Evolutionary conservation across 2,113 vertebrate genomes (phyloP), one percentile per base, ranked within the genome.

Genomic region (Manacus vitellinus): DNA sequence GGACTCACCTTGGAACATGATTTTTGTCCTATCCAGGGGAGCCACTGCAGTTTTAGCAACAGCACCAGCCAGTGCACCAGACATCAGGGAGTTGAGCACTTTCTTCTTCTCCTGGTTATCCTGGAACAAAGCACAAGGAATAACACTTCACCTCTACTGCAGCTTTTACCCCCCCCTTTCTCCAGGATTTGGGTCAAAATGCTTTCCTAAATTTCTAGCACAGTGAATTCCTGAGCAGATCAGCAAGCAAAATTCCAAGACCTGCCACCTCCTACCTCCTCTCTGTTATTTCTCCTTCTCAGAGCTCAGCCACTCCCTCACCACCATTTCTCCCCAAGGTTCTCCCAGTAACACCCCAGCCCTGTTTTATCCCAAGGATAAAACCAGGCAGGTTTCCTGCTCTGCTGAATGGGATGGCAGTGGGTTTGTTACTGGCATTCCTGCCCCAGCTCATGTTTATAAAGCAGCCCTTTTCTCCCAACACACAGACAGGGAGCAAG

Each of bases 1-100:
- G 44, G 41, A 39, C 89, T 96, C 97, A 98, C 99, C 99, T 99
- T 99, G 99, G 95, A 99, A 99, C 97, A 99, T 99, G 97, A 99
- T 99, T 98, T 99, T 99, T 86, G 99, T 99, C 97, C 99, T 98
- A 93, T 99, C 99, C 98, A 99, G 94, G 2, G 99, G 99, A 51
- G 99, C 99, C 31, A 99, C 99, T 1, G 98, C 98, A 3, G 99
- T 99, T 97, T 99, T 99, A 92, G 99, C 99, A 61, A 99, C 98
- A 25, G 99, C 99, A 7, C 99, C 99, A 3, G 99, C 99, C 83
- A 99, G 90, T 8, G 99, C 99, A 20, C 99, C 99, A 0, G 99
- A 99, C 89, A 99, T 92, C 81, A 99, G 98, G 3, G 99, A 99
- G 96, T 98, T 99, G 92, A 99, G 72, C 14, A 99, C 97, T 2